Evolutionary conservation across 2,113 vertebrate genomes (phyloP).

Genomic region (Castor canadensis): DNA sequence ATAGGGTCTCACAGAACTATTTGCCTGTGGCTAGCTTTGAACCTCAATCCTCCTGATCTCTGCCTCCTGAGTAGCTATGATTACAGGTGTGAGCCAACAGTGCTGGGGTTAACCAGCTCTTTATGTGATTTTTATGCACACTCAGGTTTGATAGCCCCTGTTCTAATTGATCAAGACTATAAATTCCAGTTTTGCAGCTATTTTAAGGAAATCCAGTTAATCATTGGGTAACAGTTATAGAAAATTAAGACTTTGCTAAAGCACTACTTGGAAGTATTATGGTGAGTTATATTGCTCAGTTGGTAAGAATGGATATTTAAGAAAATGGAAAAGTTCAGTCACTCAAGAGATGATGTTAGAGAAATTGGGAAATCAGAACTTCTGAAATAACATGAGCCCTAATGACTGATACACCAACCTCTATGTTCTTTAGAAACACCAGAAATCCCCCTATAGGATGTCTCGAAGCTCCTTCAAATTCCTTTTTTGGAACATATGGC

Average conservation of each 20-base stretch:
- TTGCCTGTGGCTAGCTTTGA: too few relatives aligned
- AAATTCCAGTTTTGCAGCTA: background rate
- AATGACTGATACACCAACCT: background rate
- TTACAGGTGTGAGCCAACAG: too few relatives aligned
- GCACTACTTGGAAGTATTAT: background rate
- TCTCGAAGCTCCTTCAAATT: background rate
- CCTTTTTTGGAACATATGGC: background rate
- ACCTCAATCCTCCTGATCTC: too few relatives aligned
- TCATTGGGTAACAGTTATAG: background rate
- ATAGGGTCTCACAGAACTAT: too few relatives aligned
- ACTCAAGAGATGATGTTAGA: background rate
- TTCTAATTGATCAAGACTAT: background rate
- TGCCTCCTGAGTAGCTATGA: too few relatives aligned
- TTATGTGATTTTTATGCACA: background rate
- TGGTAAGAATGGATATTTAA: background rate
- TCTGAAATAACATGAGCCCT: background rate
- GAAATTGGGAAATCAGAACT: background rate
- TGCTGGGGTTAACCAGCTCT: too few relatives aligned
- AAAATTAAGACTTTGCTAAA: background rate
- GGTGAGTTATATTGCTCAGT: background rate
- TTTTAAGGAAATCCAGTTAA: background rate
- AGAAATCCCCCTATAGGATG: background rate
- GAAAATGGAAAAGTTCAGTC: background rate
- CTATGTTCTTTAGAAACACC: background rate
- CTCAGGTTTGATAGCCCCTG: background rate